Conservation (phyloP, 2,888 invertebrate genomes). For the Acrobasis consociella region DNA sequence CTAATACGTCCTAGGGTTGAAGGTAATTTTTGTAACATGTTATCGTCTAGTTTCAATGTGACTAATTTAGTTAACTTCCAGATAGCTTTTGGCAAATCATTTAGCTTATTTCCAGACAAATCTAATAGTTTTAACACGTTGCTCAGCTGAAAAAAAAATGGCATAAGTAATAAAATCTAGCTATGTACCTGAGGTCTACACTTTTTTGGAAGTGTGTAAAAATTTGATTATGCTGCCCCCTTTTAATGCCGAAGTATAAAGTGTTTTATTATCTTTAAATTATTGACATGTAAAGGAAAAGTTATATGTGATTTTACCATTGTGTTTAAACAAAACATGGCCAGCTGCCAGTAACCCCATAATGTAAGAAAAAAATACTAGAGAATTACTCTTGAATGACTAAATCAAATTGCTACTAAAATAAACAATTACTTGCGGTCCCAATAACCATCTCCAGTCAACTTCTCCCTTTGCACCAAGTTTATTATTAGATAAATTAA, state of each 20-base stretch:
- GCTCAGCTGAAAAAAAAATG: conserved; percentile 58
- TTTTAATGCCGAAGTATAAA: too few relatives aligned
- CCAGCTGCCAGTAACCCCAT: too few relatives aligned
- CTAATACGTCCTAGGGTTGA: conserved; percentile 85
- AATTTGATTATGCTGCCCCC: too few relatives aligned
- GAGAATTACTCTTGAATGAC: too few relatives aligned
- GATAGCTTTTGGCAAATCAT: conserved; percentile 83
- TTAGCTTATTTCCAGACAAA: conserved; percentile 83
- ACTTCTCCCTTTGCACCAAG: conserved; percentile 77
- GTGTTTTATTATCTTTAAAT: too few relatives aligned
- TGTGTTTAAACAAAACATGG: too few relatives aligned
- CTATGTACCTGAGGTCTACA: too few relatives aligned
- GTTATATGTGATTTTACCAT: too few relatives aligned
- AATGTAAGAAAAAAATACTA: too few relatives aligned
- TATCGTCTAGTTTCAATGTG: conserved; percentile 85
- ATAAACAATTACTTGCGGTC: conserved; percentile 54
- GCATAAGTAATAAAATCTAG: neutral
- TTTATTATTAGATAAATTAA: conserved; percentile 85
- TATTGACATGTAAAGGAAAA: too few relatives aligned
- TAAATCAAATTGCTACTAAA: neutral
- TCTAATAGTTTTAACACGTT: conserved; percentile 84
- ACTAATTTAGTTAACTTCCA: conserved; percentile 84
- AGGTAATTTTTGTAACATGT: conserved; percentile 83
- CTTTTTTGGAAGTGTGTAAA: too few relatives aligned
- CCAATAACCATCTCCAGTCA: conserved; percentile 87